Percentiles rank a stretch among this genome's conserved stretches.
These are phyloP conservation scores for Hiodon tergisus DNA, from an alignment of 2,113 vertebrate genomes.

Conservation along the genomic window DNA sequence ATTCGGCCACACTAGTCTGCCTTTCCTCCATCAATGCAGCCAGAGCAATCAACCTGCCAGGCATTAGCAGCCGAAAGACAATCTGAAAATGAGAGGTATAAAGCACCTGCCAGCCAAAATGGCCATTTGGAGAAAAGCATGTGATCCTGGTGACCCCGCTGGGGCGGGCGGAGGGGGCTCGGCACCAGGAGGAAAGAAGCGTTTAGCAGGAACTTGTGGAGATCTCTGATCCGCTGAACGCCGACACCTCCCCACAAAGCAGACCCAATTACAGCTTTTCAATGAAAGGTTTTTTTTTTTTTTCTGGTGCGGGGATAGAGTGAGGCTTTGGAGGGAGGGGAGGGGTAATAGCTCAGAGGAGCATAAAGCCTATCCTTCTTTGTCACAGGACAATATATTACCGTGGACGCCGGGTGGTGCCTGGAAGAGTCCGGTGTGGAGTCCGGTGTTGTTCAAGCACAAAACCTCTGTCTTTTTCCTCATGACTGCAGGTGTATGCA, in stretches of 20 bases:
- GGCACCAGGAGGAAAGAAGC: constrained; percentile 59
- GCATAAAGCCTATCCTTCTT: constrained; percentile 49
- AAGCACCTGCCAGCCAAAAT: constrained; percentile 99
- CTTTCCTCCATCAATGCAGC: constrained; percentile 94
- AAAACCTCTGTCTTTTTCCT: constrained; percentile 55
- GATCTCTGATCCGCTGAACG: constrained; percentile 93
- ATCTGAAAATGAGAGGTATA: constrained; percentile 99
- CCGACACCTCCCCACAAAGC: constrained; percentile 97
- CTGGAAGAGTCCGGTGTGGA: constrained; percentile 50
- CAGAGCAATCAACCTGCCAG: constrained; percentile 99
- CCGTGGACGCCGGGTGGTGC: constrained; percentile 65
- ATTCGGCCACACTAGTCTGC: constrained; percentile 90
- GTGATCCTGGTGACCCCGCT: constrained; percentile 98
- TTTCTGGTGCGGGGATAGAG: constrained; percentile 32
- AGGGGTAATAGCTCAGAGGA: constrained; percentile 72
- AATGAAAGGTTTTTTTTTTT: constrained; percentile 82
- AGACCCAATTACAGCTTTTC: constrained; percentile 98
- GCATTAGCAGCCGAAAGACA: constrained; percentile 99
- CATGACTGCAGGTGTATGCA: constrained; percentile 56
- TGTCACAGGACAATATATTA: constrained; percentile 69
- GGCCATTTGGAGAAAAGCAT: constrained; percentile 99
- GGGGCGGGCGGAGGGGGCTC: constrained; percentile 44
- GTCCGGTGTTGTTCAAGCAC: constrained; percentile 58
- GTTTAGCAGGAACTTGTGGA: constrained; percentile 95
- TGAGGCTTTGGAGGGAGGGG: constrained; percentile 34